Base-by-base conservation (phyloP, 2,797 vertebrate species). In the Steatocranus sp. region DNA sequence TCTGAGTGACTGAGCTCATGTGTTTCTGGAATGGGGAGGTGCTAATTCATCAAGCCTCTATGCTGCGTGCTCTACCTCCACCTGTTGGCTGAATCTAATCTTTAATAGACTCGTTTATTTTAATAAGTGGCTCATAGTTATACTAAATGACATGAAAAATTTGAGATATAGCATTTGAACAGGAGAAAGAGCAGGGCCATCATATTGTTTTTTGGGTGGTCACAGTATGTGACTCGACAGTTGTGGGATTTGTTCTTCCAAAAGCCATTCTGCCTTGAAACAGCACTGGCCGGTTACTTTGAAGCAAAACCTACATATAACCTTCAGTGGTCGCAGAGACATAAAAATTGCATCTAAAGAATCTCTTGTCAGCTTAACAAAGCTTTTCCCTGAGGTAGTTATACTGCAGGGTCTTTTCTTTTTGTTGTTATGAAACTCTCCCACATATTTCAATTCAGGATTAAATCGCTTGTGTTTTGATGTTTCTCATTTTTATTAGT, bases 21-120 rank as follows among this genome's bases (percentile, higher is more conserved):
- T 15, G 23, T 11, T 49, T 54, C 17, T 43, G 34, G 34, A 2
- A 56, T 12, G 7, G 30, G 20, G 20, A 23, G 61, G 8, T 68
- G 36, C 66, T 48, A 34, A 66, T 36, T 51, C 10, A 54, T 68
- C 30, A 23, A 48, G 14, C 5, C 12, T 18, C 56, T 34, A 30
- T 81, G 17, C 2, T 20, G 27, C 7, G 83, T 80, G 81, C 82
- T 90, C 25, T 88, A 84, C 23, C 81, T 83, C 91, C 92, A 83
- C 74, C 92, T 90, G 4, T 83, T 82, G 92, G 87, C 27, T 32
- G 41, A 61, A 56, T 58, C 11, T 41, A 7, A n/a, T 27, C 38
- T 32, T 18, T 18, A 58, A 18, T 18, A 30, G 15, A 58, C 23
- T 58, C 15, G 0, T 58, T 58, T 18, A 6, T 58, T 18, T 58